Base-by-base conservation (phyloP, 2,888 invertebrate species). In the Azorinus chamasolen region DNA sequence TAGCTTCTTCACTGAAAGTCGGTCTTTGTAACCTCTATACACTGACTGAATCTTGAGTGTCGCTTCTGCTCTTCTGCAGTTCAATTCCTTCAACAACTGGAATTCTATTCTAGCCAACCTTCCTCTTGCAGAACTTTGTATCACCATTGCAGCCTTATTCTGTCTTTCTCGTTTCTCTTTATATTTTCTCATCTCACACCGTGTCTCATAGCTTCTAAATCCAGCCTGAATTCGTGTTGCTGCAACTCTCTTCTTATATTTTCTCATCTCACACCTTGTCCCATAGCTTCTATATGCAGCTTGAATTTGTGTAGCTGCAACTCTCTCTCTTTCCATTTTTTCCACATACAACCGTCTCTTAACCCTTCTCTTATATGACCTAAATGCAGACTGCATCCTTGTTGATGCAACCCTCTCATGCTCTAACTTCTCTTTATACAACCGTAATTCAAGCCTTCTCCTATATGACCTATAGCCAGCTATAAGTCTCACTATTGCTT, bases 31-130 rank as follows among this genome's bases (percentile, higher is more conserved):
- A 0, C 79, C 79, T 24, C 79, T 53, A 57, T 79, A 79, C 22
- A 51, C 24, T 50, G 80, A 61, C 69, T 80, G 80, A 14, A 80
- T 80, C 27, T 70, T 73, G 1, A 74, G 2, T n/a, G 74, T 74
- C 8, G 77, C 50, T 37, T 57, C 32, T 58, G 48, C 50, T 10
- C 65, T 61, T n/a, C 62, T 46, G 20, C 51, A 12, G 16, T 41
- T 16, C 16, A 57, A 5, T 50, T 65, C 43, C 50, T 63, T 62
- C 4, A 46, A n/a, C 14, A 25, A n/a, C 16, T 18, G 18, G 18
- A 50, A 48, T 8, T 48, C 24, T 20, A 14, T 39, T 50, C 77
- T 77, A n/a, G 58, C 39, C 20, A 24, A 37, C 25, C 16, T 51
- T 16, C 77, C 72, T 39, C 22, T 51, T 5, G 68, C 10, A 8